phyloP scores from a whole-genome alignment of 2,888 invertebrate species.

The Drosophila heteroneura region DNA sequence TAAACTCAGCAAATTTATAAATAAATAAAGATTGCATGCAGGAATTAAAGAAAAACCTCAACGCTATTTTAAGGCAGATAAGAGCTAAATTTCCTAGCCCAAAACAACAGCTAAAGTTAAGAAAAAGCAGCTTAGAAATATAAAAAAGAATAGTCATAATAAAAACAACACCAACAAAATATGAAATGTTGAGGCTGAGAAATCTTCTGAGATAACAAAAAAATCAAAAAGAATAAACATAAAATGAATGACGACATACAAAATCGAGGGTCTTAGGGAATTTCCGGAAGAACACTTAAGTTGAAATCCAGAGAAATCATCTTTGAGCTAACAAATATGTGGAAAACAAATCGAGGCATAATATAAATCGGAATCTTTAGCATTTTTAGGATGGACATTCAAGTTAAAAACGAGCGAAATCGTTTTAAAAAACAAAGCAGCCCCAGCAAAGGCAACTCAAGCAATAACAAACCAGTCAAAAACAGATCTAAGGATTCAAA shows the following conservation, averaged over 20 bases:
- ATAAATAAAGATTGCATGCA: not conserved
- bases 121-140: not conserved
- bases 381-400: too few species aligned
- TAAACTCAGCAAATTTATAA: not conserved
- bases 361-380: too few species aligned
- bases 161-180: not conserved
- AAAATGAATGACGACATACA: too few species aligned
- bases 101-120: not conserved
- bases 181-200: too few species aligned
- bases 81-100: not conserved
- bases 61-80: not conserved
- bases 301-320: not conserved
- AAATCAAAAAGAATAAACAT: not conserved
- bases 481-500: not conserved
- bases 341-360: too few species aligned
- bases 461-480: not conserved
- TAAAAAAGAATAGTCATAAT: not conserved
- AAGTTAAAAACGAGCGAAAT: too few species aligned
- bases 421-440: too few species aligned
- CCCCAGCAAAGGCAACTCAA: too few species aligned
- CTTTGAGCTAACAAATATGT: too few species aligned
- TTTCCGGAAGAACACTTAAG: not conserved
- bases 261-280: too few species aligned
- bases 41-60: not conserved
- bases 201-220: too few species aligned